phyloP scores from a whole-genome alignment of 2,888 invertebrate genomes.

The Andrena hattorfiana region DNA sequence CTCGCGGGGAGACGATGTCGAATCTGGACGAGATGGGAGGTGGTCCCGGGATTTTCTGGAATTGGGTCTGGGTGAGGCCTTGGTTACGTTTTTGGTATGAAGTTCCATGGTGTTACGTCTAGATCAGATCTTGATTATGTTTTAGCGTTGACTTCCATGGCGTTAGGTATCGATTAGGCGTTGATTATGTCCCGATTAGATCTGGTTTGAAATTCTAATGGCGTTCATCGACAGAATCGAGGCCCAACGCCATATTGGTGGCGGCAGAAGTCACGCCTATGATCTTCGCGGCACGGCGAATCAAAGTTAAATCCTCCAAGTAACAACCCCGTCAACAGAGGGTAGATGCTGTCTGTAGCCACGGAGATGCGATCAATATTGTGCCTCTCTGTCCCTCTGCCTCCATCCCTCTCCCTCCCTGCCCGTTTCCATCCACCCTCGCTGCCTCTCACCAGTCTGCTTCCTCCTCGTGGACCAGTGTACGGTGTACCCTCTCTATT shows the following conservation, averaged over 20 bases:
- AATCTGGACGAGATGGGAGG: no score
- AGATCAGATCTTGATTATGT: no score
- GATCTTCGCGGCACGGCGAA: constrained; percentile 71
- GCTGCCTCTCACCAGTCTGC: constrained; percentile 49
- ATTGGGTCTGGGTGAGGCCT: no score
- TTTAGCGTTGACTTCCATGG: no score
- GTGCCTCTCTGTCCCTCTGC: constrained; percentile 72
- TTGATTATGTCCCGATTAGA: background rate
- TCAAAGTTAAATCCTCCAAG: constrained; percentile 82
- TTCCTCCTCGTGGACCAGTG: constrained; percentile 44
- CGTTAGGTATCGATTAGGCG: background rate
- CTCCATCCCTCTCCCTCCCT: constrained; percentile 41
- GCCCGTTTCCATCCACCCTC: constrained; percentile 35
- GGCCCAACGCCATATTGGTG: constrained; percentile 59
- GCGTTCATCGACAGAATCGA: background rate
- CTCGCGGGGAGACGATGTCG: no score
- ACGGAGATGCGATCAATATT: constrained; percentile 85
- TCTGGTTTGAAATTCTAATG: background rate
- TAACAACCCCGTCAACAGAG: constrained; percentile 84
- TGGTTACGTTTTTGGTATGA: no score
- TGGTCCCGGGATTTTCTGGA: no score
- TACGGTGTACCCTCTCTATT: constrained; percentile 12
- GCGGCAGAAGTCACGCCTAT: constrained; percentile 70
- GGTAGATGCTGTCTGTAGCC: constrained; percentile 84
- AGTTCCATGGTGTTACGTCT: no score